Percentiles rank a stretch among this genome's conserved stretches.
Conservation (phyloP, 1,140 invertebrate genomes). For the Mercenaria mercenaria region DNA sequence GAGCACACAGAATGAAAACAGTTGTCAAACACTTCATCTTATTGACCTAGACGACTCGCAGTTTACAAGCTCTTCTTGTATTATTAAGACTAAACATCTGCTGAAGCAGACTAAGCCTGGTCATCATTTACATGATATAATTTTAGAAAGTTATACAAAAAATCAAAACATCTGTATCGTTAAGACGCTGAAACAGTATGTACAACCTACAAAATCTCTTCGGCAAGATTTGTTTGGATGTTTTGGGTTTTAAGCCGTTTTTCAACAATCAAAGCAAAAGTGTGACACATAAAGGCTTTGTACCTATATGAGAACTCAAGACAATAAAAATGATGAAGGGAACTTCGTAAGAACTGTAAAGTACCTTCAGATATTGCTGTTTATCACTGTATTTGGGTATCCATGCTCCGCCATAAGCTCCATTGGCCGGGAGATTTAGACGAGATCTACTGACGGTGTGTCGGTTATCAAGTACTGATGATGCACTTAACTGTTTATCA, state of each 20-base stretch:
- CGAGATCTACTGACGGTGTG: constrained; percentile 66
- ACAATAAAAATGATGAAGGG: too few species aligned
- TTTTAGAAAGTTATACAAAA: neutral
- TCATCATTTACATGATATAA: neutral
- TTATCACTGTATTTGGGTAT: constrained; percentile 69
- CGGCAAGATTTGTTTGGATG: too few species aligned
- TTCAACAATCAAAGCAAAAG: too few species aligned
- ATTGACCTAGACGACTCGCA: too few species aligned
- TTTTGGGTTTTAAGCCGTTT: too few species aligned
- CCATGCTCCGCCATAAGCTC: constrained; percentile 72
- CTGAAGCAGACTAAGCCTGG: neutral
- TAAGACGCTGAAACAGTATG: neutral
- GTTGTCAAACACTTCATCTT: too few species aligned
- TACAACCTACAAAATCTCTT: neutral
- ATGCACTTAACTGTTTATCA: constrained; percentile 70
- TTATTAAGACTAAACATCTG: too few species aligned
- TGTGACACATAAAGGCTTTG: too few species aligned
- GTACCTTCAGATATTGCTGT: constrained; percentile 77
- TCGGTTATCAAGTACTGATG: constrained; percentile 66
- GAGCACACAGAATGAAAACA: too few species aligned
- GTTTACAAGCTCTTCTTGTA: too few species aligned
- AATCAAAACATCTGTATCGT: neutral
- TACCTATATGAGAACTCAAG: too few species aligned
- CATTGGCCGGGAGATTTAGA: constrained; percentile 69
- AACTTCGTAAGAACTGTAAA: neutral